Percentiles rank a stretch among this genome's conserved stretches.
These are phyloP conservation scores for Orchestia grillus DNA, from an alignment of 1,140 invertebrate genomes.

Conservation along the genomic window DNA sequence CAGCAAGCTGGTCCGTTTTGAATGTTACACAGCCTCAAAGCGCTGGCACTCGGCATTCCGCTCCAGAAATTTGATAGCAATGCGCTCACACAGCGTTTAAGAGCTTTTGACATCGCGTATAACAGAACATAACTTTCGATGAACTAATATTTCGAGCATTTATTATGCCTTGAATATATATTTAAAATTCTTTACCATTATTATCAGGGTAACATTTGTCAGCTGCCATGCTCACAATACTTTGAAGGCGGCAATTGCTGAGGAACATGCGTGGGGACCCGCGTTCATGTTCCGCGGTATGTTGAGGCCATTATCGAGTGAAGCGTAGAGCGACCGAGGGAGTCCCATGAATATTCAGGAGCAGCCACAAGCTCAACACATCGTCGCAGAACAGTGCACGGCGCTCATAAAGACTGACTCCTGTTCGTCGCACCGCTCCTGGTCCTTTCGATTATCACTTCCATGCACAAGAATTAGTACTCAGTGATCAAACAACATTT, in stretches of 20 bases:
- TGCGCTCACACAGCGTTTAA: background rate
- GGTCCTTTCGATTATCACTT: background rate
- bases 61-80: background rate
- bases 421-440: background rate
- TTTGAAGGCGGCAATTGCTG: background rate
- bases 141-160: background rate
- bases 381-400: conserved; percentile 32
- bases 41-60: background rate
- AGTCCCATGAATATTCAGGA: conserved; percentile 20
- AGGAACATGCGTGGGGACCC: background rate
- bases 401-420: background rate
- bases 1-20: background rate
- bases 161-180: background rate
- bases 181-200: background rate
- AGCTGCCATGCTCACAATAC: background rate
- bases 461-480: background rate
- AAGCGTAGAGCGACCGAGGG: conserved; percentile 28
- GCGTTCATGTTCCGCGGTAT: conserved; percentile 20
- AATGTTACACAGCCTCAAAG: background rate
- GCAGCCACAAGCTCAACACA: background rate
- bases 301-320: conserved; percentile 34
- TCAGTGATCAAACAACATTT: background rate
- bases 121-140: background rate
- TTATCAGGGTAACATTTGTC: background rate
- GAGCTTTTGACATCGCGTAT: background rate